phyloP scores from a whole-genome alignment of 2,797 vertebrate genomes.

The Siniperca obscura region DNA sequence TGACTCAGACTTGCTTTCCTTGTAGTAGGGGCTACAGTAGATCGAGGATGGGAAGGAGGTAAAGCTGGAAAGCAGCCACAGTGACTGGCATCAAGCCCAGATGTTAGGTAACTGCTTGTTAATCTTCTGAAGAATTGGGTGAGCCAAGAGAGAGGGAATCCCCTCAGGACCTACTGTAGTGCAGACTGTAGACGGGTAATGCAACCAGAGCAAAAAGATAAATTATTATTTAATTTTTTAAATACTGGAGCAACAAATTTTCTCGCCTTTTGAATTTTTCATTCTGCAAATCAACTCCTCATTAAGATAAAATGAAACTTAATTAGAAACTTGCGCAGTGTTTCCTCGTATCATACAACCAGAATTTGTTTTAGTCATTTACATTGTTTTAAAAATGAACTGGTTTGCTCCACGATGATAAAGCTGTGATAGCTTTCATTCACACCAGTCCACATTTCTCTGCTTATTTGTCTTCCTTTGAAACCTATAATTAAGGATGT shows the following conservation, averaged over 20 bases:
- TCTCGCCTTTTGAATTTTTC: conserved; percentile 14
- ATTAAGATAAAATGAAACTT: conserved; percentile 9
- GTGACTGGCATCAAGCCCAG: conserved; percentile 65
- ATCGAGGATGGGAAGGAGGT: conserved; percentile 30
- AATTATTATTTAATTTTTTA: conserved; percentile 6
- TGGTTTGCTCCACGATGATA: conserved; percentile 46
- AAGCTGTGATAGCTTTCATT: conserved; percentile 15
- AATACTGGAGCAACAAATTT: conserved; percentile 5
- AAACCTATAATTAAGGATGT: conserved; percentile 51
- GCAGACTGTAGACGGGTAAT: conserved; percentile 1
- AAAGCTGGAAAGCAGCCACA: conserved; percentile 49
- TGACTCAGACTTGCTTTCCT: conserved; percentile 25
- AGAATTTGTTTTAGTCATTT: conserved; percentile 24
- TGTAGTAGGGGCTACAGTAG: conserved; percentile 16
- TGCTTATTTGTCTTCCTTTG: conserved; percentile 63
- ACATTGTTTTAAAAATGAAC: conserved; percentile 31
- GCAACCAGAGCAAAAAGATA: conserved; percentile 2
- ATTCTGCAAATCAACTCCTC: conserved; percentile 9
- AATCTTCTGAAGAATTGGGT: conserved; percentile 30
- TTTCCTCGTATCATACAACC: conserved; percentile 5
- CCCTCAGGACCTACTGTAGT: conserved; percentile 32
- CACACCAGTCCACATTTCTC: conserved; percentile 31
- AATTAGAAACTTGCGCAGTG: background rate
- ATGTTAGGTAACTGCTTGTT: conserved; percentile 58
- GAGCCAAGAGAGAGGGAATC: conserved; percentile 39